Percentiles rank a stretch among this genome's conserved stretches.
phyloP scores from a whole-genome alignment of 1,140 invertebrate species.

The Panagrolaimus sp. region DNA sequence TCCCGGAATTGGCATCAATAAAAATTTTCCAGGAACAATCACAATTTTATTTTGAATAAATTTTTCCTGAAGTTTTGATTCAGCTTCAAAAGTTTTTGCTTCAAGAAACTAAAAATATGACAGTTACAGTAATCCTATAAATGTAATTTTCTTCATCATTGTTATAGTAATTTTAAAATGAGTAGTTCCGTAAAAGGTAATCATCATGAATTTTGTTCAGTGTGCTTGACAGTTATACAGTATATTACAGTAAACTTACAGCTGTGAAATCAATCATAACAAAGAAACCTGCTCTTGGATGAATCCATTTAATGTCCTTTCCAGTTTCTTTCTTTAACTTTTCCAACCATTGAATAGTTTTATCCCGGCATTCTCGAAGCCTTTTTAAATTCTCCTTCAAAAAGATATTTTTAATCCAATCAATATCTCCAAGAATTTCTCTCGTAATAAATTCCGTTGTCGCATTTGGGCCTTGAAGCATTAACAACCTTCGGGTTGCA shows the following conservation, averaged over 20 bases:
- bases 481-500: slow-evolving; percentile 35
- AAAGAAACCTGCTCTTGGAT: slow-evolving; percentile 43
- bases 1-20: slow-evolving; percentile 31
- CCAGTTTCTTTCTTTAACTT: background rate
- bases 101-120: slow-evolving; percentile 25
- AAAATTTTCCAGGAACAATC: slow-evolving; percentile 35
- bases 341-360: slow-evolving; percentile 24
- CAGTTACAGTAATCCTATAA: background rate
- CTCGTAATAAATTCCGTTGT: slow-evolving; percentile 43
- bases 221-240: no score
- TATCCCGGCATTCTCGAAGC: slow-evolving; percentile 28
- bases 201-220: background rate
- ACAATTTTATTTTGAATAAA: slow-evolving; percentile 38
- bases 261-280: slow-evolving; percentile 39
- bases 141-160: no score
- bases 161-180: no score
- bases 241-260: background rate
- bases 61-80: slow-evolving; percentile 22
- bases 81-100: slow-evolving; percentile 39
- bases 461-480: slow-evolving; percentile 45
- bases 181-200: slow-evolving; percentile 2
- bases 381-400: slow-evolving; percentile 36
- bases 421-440: slow-evolving; percentile 40
- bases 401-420: slow-evolving; percentile 42
- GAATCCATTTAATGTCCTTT: slow-evolving; percentile 29